phyloP scores from a whole-genome alignment of 2,797 vertebrate species.

The Etheostoma perlongum region DNA sequence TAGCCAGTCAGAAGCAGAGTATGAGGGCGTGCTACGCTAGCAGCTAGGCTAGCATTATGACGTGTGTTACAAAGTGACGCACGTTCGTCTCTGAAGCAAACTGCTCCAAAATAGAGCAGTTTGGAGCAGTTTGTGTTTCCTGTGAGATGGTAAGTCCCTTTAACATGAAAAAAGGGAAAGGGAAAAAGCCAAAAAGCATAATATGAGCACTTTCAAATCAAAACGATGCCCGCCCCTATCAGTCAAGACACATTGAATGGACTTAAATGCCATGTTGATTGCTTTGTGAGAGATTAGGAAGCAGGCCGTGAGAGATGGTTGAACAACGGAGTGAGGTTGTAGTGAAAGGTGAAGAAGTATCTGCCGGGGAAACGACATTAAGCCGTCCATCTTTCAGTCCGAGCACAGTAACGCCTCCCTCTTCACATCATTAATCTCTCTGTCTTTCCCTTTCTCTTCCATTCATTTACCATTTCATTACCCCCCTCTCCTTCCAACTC shows the following conservation, averaged over 20 bases:
- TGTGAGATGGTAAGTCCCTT: too few relatives aligned
- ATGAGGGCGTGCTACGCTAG: too few relatives aligned
- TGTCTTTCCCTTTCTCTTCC: slow-evolving; percentile 22
- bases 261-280: neutral
- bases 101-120: too few relatives aligned
- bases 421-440: slow-evolving; percentile 54
- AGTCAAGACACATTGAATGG: neutral
- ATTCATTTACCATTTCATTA: slow-evolving; percentile 48
- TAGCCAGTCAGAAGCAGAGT: too few relatives aligned
- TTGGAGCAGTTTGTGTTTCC: too few relatives aligned
- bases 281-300: neutral
- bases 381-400: slow-evolving; percentile 34
- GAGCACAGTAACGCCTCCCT: slow-evolving; percentile 38
- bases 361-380: slow-evolving; percentile 36
- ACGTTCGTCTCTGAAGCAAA: too few relatives aligned
- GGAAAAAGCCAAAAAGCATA: too few relatives aligned
- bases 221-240: too few relatives aligned
- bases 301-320: slow-evolving; percentile 11
- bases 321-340: neutral
- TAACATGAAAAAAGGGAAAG: too few relatives aligned
- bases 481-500: slow-evolving; percentile 5
- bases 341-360: slow-evolving; percentile 19
- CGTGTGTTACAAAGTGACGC: too few relatives aligned
- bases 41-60: too few relatives aligned
- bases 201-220: too few relatives aligned